Conservation (phyloP, 2,113 vertebrate genomes). For the Mobula hypostoma region DNA sequence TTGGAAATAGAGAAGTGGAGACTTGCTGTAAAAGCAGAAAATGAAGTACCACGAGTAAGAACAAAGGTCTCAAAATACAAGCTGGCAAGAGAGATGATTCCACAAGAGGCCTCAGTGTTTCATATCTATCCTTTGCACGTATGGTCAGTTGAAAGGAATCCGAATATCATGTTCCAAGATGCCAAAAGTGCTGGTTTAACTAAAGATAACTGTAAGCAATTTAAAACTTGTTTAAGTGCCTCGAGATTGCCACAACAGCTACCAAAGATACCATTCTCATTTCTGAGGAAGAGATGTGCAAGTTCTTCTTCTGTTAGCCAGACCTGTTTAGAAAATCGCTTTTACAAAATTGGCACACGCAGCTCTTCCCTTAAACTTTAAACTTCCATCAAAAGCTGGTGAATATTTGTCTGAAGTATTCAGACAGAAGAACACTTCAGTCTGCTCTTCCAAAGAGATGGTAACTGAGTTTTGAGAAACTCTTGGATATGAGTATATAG, state of each 20-base stretch:
- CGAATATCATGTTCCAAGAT: not conserved
- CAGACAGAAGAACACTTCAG: not conserved
- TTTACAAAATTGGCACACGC: not conserved
- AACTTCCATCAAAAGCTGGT: not conserved
- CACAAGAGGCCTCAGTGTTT: not conserved
- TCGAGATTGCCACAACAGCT: not conserved
- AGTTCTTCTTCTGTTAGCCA: constrained; percentile 2
- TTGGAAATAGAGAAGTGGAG: constrained; percentile 29
- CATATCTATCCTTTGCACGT: not conserved
- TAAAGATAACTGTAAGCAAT: not conserved
- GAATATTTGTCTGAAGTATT: not conserved
- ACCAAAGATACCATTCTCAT: not conserved
- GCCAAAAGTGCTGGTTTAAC: not conserved
- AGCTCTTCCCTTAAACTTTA: not conserved
- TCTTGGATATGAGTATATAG: not conserved
- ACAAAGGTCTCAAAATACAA: constrained; percentile 23
- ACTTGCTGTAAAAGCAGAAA: not conserved
- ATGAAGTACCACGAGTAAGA: not conserved
- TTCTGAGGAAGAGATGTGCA: not conserved
- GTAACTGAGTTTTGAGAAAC: not conserved
- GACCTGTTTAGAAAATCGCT: not conserved
- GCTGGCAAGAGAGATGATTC: constrained; percentile 16
- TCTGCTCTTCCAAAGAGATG: not conserved
- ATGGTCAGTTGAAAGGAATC: not conserved
- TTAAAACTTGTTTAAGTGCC: not conserved